Evolutionary conservation across 2,113 vertebrate genomes (phyloP).

Genomic region (Theristicus caerulescens): DNA sequence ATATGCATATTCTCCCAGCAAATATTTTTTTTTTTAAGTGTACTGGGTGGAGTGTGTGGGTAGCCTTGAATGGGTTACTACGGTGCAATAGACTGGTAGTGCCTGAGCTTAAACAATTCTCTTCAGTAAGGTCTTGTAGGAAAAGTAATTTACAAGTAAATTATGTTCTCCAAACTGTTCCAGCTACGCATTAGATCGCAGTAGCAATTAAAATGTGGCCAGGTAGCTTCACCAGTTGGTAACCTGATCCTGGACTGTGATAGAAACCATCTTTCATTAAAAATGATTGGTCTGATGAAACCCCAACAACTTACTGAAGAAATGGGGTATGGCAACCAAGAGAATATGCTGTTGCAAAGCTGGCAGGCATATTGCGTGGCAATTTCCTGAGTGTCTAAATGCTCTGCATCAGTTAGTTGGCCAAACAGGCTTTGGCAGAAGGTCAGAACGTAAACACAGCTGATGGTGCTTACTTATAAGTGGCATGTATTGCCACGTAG

Average conservation of each 20-base stretch:
- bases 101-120: neutral
- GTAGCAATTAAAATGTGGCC: neutral
- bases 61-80: neutral
- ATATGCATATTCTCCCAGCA: fast-evolving
- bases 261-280: neutral
- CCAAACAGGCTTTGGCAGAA: neutral
- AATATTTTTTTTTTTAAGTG: neutral
- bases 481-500: neutral
- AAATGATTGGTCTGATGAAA: neutral
- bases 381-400: neutral
- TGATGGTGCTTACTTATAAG: neutral
- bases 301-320: neutral
- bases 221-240: neutral
- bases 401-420: neutral
- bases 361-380: neutral
- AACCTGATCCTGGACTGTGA: neutral
- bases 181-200: fast-evolving
- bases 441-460: neutral
- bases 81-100: neutral
- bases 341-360: neutral
- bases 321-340: neutral
- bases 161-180: neutral
- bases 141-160: neutral
- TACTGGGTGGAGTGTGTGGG: fast-evolving
- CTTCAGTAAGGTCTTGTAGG: neutral